Base-by-base conservation (phyloP, 1,140 invertebrate species). In the Cyclargus thomasi region DNA sequence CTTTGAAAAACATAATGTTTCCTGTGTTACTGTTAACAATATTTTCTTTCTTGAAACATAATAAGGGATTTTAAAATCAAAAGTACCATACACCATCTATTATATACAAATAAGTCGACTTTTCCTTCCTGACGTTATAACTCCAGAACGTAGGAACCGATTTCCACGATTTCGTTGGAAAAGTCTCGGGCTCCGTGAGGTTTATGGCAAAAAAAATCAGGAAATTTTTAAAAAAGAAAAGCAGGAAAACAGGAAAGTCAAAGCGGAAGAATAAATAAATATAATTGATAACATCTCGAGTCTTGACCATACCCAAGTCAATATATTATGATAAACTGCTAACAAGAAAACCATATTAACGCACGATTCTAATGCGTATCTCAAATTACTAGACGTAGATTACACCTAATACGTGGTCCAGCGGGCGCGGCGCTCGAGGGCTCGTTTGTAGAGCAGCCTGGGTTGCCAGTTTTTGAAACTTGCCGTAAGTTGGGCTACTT, bases 361-460 rank as follows among this genome's bases (percentile, higher is more conserved):
- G 55, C 65, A 20, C 20, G 29, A 23, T 69, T 57, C 35, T 69
- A 66, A 64, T 59, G 59, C 65, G 22, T 55, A 59, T 62, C 59
- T 68, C 65, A 64, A 71, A 65, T 71, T 64, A 69, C 64, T 65
- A 68, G 67, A 71, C 63, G 23, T 65, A 53, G 65, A 69, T 72
- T 65, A 65, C 20, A 35, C 21, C 64, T 53, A 69, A 62, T 67
- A 66, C 71, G 74, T 73, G 70, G 74, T 77, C 74, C 68, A 65
- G 67, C 74, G 71, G 76, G 74, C 71, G 76, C 71, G 69, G 70
- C 74, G 72, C 74, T 70, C n/a, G 21, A 77, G 76, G 76, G 79
- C 70, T 81, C 78, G 75, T 86, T 87, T 82, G 81, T 86, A 81
- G 83, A 85, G 80, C 55, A 59, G 10, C 5, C 39, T 11, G 14